These are phyloP conservation scores for Oreochromis tanganicae DNA, from an alignment of 2,113 vertebrate genomes.

Conservation along the genomic window DNA sequence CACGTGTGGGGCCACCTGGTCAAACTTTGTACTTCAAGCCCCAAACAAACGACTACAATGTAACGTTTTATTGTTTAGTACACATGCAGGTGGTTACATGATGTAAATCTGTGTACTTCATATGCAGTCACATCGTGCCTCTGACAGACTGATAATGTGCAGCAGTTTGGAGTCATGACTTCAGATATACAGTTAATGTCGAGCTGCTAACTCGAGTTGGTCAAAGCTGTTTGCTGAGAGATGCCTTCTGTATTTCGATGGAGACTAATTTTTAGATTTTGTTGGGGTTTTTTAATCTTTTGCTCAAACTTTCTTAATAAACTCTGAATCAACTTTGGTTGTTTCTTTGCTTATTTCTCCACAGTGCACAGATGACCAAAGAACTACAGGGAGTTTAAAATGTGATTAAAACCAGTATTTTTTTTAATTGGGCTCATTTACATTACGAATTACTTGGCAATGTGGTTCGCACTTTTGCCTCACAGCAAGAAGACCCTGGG, in stretches of 20 bases:
- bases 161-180: not conserved
- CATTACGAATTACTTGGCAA: not conserved
- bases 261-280: not conserved
- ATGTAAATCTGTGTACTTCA: not conserved
- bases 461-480: fast-evolving
- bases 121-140: not conserved
- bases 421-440: not conserved
- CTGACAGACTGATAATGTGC: not conserved
- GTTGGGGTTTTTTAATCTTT: fast-evolving
- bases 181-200: fast-evolving
- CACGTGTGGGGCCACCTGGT: not conserved
- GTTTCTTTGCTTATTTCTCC: fast-evolving
- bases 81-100: not conserved
- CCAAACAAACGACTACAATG: fast-evolving
- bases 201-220: not conserved
- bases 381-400: not conserved
- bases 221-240: not conserved
- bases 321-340: not conserved
- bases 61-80: not conserved
- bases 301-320: not conserved
- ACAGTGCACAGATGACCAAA: not conserved
- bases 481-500: not conserved
- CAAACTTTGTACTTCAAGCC: not conserved
- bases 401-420: not conserved
- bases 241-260: not conserved